phyloP scores from a whole-genome alignment of 2,113 vertebrate genomes.

The Caranx ignobilis region DNA sequence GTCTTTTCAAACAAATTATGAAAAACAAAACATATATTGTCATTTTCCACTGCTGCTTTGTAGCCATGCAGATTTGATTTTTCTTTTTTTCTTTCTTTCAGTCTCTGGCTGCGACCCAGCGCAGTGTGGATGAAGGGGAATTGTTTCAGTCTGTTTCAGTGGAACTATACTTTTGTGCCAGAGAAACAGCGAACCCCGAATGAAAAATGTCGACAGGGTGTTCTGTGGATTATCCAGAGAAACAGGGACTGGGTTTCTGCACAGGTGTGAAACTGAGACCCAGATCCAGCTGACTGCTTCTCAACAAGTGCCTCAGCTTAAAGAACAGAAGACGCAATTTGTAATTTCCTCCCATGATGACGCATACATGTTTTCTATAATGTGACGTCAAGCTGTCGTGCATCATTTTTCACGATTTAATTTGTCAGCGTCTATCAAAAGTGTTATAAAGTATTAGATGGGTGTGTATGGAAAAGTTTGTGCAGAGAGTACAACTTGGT shows the following conservation, averaged over 20 bases:
- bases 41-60: background rate
- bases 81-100: background rate
- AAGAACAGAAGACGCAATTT: too few relatives aligned
- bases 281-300: background rate
- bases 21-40: background rate
- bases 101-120: background rate
- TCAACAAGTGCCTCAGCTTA: too few relatives aligned
- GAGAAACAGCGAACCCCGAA: background rate
- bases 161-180: background rate
- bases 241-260: background rate
- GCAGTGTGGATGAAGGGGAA: background rate
- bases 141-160: conserved; percentile 9
- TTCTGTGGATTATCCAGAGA: background rate
- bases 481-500: too few relatives aligned
- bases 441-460: too few relatives aligned
- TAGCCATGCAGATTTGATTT: background rate
- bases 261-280: background rate
- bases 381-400: too few relatives aligned
- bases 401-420: too few relatives aligned
- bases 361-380: too few relatives aligned
- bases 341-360: too few relatives aligned
- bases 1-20: background rate
- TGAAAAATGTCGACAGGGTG: background rate
- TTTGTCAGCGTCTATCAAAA: too few relatives aligned
- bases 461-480: too few relatives aligned